Percentiles rank a stretch among this genome's conserved stretches.
These are phyloP conservation scores for Papilio machaon DNA, from an alignment of 1,140 invertebrate species.

Conservation along the genomic window DNA sequence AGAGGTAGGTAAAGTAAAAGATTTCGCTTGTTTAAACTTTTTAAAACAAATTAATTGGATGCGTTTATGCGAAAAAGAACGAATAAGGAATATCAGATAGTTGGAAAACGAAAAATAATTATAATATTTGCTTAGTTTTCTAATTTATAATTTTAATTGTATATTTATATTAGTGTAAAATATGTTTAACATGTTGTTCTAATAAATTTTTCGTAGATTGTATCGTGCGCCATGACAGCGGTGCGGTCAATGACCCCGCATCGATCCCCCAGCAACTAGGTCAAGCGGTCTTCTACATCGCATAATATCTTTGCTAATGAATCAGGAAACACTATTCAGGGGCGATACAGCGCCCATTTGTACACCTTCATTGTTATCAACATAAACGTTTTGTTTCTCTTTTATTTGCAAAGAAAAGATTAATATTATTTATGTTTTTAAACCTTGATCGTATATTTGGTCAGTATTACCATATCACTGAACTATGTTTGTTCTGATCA, in stretches of 20 bases:
- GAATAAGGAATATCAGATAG: too few species aligned
- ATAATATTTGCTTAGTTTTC: too few species aligned
- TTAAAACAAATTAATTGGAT: too few species aligned
- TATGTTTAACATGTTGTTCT: not conserved
- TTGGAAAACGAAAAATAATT: too few species aligned
- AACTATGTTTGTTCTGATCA: too few species aligned
- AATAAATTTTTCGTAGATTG: not conserved
- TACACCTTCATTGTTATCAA: constrained; percentile 15
- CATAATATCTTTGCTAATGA: constrained; percentile 35
- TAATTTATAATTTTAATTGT: not conserved
- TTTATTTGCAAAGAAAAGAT: not conserved
- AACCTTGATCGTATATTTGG: too few species aligned
- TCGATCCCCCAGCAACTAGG: constrained; percentile 27
- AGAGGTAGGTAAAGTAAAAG: too few species aligned
- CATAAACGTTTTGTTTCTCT: not conserved
- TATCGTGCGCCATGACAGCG: constrained; percentile 20
- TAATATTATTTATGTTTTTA: too few species aligned
- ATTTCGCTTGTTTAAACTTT: too few species aligned
- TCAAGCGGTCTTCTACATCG: constrained; percentile 20
- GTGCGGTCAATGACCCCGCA: constrained; percentile 29
- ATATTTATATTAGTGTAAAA: not conserved
- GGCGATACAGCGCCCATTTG: constrained; percentile 22
- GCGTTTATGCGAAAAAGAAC: too few species aligned
- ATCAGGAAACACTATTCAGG: constrained; percentile 29
- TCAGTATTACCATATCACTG: too few species aligned